phyloP scores from a whole-genome alignment of 2,888 invertebrate genomes.

The Pegoplata infirma region DNA sequence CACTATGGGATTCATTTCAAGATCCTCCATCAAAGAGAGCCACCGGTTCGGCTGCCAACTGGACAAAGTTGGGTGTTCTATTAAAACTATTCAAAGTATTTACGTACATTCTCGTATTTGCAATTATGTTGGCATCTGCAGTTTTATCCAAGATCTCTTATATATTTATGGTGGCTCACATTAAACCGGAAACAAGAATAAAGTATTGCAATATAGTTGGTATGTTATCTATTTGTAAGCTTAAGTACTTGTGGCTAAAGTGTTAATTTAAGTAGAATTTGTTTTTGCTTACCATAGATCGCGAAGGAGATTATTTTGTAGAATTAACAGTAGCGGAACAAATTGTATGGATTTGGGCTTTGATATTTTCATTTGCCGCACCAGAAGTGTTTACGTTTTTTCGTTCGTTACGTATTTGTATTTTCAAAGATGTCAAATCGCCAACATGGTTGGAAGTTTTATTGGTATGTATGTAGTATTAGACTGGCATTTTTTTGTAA shows the following conservation, averaged over 20 bases:
- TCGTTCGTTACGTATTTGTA: slow-evolving; percentile 84
- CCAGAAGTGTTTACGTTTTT: slow-evolving; percentile 88
- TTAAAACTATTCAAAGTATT: slow-evolving; percentile 84
- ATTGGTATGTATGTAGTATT: slow-evolving; percentile 79
- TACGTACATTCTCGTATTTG: slow-evolving; percentile 84
- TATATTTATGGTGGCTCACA: slow-evolving; percentile 82
- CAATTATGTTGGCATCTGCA: slow-evolving; percentile 83
- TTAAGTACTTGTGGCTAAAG: too few species aligned
- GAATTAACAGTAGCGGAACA: slow-evolving; percentile 82
- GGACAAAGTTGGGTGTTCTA: slow-evolving; percentile 81
- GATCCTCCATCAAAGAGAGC: slow-evolving; percentile 84
- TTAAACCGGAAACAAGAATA: slow-evolving; percentile 64
- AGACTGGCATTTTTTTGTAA: too few species aligned
- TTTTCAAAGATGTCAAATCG: slow-evolving; percentile 84
- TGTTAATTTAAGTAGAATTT: neutral
- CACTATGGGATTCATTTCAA: slow-evolving; percentile 90
- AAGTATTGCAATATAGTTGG: slow-evolving; percentile 61
- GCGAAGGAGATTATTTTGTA: slow-evolving; percentile 82
- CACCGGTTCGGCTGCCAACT: slow-evolving; percentile 83
- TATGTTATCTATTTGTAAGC: slow-evolving; percentile 25
- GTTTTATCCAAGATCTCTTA: slow-evolving; percentile 86
- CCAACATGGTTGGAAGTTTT: slow-evolving; percentile 81
- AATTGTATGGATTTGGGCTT: slow-evolving; percentile 88
- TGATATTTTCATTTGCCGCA: slow-evolving; percentile 85
- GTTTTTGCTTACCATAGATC: neutral